A percentile compares a stretch with the other conserved stretches of the same genome.
These are phyloP conservation scores for Ptychochromis oligacanthus DNA, from an alignment of 2,113 vertebrate genomes.

Conservation along the genomic window DNA sequence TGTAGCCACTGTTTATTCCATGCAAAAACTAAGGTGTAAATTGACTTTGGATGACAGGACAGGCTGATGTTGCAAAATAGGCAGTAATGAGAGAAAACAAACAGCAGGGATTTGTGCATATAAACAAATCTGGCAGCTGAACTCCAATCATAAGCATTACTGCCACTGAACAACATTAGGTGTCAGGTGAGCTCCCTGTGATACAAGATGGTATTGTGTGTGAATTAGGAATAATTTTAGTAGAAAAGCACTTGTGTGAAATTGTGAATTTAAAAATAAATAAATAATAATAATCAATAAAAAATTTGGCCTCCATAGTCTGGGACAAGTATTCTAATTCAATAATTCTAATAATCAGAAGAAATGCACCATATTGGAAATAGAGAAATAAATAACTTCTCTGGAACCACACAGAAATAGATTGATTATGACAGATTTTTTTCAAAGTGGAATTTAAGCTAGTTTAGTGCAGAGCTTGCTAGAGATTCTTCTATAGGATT, in stretches of 20 bases:
- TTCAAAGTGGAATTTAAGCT: neutral
- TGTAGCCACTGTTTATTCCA: neutral
- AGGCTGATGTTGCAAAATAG: neutral
- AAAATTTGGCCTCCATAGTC: rapidly evolving
- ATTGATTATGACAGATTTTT: neutral
- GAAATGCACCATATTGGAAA: neutral
- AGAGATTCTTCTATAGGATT: neutral
- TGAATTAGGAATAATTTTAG: neutral
- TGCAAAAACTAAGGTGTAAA: neutral
- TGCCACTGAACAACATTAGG: neutral
- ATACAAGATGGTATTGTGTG: neutral
- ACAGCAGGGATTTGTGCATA: neutral
- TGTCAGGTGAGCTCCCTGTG: neutral
- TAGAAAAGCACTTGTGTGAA: neutral
- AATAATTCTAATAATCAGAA: too few relatives aligned
- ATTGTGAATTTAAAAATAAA: neutral
- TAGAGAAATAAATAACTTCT: neutral
- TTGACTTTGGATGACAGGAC: neutral
- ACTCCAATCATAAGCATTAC: neutral
- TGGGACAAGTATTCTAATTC: too few relatives aligned
- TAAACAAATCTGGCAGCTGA: neutral
- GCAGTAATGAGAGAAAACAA: neutral
- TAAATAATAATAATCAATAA: too few relatives aligned
- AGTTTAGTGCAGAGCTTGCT: neutral
- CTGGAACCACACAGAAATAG: neutral